Conservation (phyloP, 1,140 invertebrate genomes). For the Drosophila novamexicana region DNA sequence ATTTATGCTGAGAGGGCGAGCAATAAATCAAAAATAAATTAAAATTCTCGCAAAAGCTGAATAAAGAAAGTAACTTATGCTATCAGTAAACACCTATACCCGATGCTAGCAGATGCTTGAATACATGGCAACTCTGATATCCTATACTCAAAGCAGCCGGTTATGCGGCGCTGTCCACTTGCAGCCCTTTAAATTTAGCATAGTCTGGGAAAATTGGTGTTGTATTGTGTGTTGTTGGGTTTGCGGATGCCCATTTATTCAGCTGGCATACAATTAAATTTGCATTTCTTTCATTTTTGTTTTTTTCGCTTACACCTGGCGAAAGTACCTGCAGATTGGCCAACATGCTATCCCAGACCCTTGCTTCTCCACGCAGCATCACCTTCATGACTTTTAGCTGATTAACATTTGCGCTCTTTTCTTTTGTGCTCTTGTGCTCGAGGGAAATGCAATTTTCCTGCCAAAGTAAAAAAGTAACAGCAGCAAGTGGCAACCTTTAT, state of each 20-base stretch:
- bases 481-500: slow-evolving; percentile 73
- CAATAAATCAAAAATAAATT: no score
- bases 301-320: slow-evolving; percentile 44
- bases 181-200: slow-evolving; percentile 49
- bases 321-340: slow-evolving; percentile 16
- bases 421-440: slow-evolving; percentile 24
- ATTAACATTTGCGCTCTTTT: slow-evolving; percentile 71
- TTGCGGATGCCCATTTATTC: slow-evolving; percentile 62
- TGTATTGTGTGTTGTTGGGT: slow-evolving; percentile 14
- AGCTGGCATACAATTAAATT: slow-evolving; percentile 80
- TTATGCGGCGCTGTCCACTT: slow-evolving; percentile 63
- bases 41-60: no score
- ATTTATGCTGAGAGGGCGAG: no score
- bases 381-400: slow-evolving; percentile 75
- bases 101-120: not conserved
- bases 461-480: slow-evolving; percentile 51
- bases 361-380: slow-evolving; percentile 23
- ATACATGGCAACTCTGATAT: not conserved
- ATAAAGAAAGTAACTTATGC: not conserved
- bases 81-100: not conserved
- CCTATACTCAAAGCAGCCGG: slow-evolving; percentile 2
- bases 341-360: slow-evolving; percentile 4
- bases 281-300: slow-evolving; percentile 68
- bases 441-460: slow-evolving; percentile 74
- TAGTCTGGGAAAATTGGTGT: slow-evolving; percentile 12